Evolutionary conservation across 2,113 vertebrate species (phyloP), one percentile per base, ranked within the genome.

Genomic region (Otus sunia): DNA sequence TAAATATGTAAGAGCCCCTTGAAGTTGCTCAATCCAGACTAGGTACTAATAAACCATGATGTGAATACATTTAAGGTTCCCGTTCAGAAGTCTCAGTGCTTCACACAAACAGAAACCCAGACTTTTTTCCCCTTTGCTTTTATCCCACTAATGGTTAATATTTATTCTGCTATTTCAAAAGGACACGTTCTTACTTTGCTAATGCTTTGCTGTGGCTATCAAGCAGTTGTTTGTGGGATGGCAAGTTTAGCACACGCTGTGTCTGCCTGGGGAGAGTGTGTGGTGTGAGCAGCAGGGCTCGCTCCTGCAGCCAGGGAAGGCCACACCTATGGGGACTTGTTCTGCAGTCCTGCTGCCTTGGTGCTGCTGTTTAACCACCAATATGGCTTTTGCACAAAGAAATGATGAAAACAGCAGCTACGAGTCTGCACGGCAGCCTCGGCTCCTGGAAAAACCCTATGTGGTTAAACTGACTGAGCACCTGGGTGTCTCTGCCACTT

Each of bases 331-430:
- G 10, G 37, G 32, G 17, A 32, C 0, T 0, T 21, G 43, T n/a
- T 82, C 56, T 30, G 29, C 45, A 34, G 29, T 15, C 41, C 74
- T 47, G 37, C 32, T 78, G 47, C 79, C n/a, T 67, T 41, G 5
- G 22, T 62, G 90, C 53, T 58, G 49, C 84, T 87, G 22, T 20
- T 85, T 60, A 71, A 68, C 60, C 2, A 0, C 43, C 1, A 0
- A 1, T 9, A 15, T 0, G 9, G 32, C 23, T 90, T 82, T 39
- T 20, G 26, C 26, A 30, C 0, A 0, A 39, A 27, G 45, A 68
- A 53, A 32, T 29, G 7, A 27, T 21, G 43, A 78, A 53, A 76
- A 64, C 15, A 34, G 64, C 60, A 92, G 52, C 47, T 47, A 39
- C 59, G 22, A 52, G 45, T 16, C 50, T 63, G 32, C 25, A 16